Evolutionary conservation across 2,113 vertebrate genomes (phyloP).

Genomic region (Carassius carassius): DNA sequence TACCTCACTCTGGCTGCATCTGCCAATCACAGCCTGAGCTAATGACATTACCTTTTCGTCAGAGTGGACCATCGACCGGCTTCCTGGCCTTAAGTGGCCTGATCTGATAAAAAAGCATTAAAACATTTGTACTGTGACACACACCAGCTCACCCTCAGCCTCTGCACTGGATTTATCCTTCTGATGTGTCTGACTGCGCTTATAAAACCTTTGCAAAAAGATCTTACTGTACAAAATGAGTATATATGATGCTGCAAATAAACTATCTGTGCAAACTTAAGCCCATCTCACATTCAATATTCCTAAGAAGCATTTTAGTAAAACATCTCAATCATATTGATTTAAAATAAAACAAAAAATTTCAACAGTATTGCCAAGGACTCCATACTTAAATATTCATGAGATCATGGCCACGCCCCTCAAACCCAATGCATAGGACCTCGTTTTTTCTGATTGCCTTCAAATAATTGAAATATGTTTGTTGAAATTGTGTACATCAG

Average conservation of each 20-base stretch:
- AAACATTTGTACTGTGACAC: conserved; percentile 78
- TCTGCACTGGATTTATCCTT: not conserved
- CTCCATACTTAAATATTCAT: not conserved
- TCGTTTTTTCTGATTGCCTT: not conserved
- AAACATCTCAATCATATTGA: no score
- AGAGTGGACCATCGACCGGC: conserved; percentile 72
- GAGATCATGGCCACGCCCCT: not conserved
- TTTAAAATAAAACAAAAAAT: no score
- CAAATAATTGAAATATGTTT: not conserved
- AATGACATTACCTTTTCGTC: conserved; percentile 75
- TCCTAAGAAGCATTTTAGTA: not conserved
- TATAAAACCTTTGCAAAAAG: not conserved
- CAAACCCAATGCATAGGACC: not conserved
- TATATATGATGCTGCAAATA: not conserved
- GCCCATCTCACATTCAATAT: not conserved
- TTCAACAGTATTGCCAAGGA: not conserved
- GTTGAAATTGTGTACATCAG: not conserved
- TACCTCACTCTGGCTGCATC: conserved; percentile 57
- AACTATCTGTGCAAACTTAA: not conserved
- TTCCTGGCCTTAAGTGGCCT: conserved; percentile 69
- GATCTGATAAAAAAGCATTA: conserved; percentile 77
- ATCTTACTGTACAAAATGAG: not conserved
- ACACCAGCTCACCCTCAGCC: conserved; percentile 57
- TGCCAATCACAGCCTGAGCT: conserved; percentile 67
- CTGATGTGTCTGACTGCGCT: not conserved